These are phyloP conservation scores for Acronicta aceris DNA, from an alignment of 2,888 invertebrate genomes.

Conservation along the genomic window DNA sequence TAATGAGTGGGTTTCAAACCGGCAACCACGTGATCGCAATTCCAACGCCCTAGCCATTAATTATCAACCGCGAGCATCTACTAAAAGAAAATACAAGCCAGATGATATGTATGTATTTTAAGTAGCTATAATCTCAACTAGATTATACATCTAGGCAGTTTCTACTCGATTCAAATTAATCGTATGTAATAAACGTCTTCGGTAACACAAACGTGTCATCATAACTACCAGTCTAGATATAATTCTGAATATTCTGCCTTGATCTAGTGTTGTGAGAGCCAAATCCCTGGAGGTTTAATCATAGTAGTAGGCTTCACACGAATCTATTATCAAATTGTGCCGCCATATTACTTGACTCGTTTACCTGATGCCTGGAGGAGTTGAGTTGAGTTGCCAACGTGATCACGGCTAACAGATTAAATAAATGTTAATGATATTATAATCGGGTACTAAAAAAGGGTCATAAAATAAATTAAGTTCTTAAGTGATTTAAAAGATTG, in stretches of 20 bases:
- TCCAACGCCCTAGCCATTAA: no score
- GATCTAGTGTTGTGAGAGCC: conserved; percentile 40
- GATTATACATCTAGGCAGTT: neutral
- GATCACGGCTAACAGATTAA: conserved; percentile 9
- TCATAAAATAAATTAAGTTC: no score
- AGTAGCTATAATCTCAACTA: no score
- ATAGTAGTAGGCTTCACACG: conserved; percentile 45
- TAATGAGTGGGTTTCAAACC: no score
- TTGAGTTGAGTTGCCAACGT: conserved; percentile 35
- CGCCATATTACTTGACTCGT: conserved; percentile 40
- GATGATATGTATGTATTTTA: no score
- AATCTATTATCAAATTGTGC: conserved; percentile 56
- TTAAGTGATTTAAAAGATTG: no score
- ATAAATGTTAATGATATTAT: no score
- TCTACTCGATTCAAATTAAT: conserved; percentile 1
- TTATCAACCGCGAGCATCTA: no score
- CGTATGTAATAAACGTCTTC: conserved; percentile 1
- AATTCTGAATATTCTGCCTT: conserved; percentile 42
- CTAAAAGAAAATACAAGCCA: no score
- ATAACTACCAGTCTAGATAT: conserved; percentile 32
- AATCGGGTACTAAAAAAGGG: no score
- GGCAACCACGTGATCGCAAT: no score
- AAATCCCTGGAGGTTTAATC: conserved; percentile 52
- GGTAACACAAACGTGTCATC: conserved; percentile 19
- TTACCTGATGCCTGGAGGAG: conserved; percentile 39